Conservation (phyloP, 2,797 vertebrate genomes). For the Zalophus californianus region DNA sequence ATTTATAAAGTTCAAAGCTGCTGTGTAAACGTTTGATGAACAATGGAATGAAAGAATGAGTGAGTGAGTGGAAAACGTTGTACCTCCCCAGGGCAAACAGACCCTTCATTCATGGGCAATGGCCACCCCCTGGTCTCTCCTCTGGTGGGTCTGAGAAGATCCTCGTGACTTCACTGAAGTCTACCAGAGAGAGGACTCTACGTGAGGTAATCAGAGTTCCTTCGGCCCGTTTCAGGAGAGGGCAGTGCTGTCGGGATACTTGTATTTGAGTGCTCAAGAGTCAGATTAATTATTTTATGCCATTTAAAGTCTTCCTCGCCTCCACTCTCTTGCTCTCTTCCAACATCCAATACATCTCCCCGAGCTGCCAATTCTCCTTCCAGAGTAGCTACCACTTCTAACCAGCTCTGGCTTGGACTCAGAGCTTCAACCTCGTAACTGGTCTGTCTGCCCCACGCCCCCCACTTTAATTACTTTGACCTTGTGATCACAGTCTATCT, state of each 20-base stretch:
- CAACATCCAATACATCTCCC: not conserved
- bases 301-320: not conserved
- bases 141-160: too few relatives aligned
- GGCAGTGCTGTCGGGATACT: not conserved
- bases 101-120: not conserved
- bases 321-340: not conserved
- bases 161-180: not conserved
- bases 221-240: not conserved
- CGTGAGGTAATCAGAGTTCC: not conserved
- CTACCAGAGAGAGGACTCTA: not conserved
- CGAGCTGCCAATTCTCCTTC: not conserved
- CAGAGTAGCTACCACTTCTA: not conserved
- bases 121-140: too few relatives aligned
- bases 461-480: not conserved
- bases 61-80: not conserved
- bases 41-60: not conserved
- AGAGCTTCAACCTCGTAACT: not conserved
- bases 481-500: not conserved
- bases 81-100: not conserved
- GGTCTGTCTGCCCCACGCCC: not conserved
- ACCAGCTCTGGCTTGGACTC: not conserved
- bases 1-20: not conserved
- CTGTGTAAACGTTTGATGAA: not conserved
- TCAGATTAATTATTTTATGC: not conserved
- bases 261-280: not conserved